Evolutionary conservation across 2,113 vertebrate genomes (phyloP).

Genomic region (Gymnobelideus leadbeateri): DNA sequence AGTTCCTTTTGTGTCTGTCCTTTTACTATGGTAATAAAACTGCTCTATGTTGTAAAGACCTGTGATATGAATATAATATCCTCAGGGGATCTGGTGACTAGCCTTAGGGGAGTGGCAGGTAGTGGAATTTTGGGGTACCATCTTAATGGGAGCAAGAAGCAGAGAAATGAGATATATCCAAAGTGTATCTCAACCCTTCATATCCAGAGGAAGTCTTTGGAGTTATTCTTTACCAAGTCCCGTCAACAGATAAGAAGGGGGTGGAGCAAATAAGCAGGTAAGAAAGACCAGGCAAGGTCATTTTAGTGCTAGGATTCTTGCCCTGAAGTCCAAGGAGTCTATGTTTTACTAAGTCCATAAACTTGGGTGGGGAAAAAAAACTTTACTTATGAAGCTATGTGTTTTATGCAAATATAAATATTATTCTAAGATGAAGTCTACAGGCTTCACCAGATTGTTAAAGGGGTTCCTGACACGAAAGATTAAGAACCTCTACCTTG

Average conservation of each 20-base stretch:
- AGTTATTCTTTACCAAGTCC: neutral
- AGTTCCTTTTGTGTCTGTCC: neutral
- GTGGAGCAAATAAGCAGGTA: neutral
- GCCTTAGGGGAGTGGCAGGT: neutral
- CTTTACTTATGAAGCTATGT: neutral
- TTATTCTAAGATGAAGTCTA: neutral
- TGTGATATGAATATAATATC: neutral
- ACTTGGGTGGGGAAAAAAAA: neutral
- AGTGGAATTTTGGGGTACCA: neutral
- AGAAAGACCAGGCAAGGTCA: neutral
- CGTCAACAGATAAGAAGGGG: neutral
- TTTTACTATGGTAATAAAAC: too few relatives aligned
- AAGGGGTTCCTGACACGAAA: neutral
- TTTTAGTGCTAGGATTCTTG: neutral
- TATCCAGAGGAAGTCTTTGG: neutral
- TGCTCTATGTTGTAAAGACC: neutral
- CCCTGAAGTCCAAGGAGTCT: neutral
- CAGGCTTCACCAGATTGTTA: neutral
- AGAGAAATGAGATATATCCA: neutral
- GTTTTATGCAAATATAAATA: neutral
- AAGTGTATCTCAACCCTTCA: neutral
- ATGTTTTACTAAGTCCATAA: neutral
- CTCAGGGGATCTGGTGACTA: neutral
- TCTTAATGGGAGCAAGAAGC: too few relatives aligned
- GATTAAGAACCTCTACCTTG: neutral